Evolutionary conservation across 2,888 invertebrate species (phyloP), one percentile per base, ranked within the genome.

Genomic region (Abscondita cerata): DNA sequence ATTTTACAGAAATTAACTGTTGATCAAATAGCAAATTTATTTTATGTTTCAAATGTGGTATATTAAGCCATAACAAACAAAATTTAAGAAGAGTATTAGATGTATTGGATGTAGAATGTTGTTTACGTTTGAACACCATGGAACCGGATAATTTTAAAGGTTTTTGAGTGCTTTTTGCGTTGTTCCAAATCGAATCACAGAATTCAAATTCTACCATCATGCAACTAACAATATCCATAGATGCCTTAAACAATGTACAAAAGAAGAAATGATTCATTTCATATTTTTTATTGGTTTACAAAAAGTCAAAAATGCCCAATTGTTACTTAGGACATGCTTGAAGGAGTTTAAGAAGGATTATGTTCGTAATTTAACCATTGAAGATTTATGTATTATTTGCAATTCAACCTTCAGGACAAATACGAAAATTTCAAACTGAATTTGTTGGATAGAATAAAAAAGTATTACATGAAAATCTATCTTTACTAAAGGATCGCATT

Each of bases 341-440:
- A 67, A 69, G 52, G 48, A 59, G 3, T 65, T 81, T 12, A 65
- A 69, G 25, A 61, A 64, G 52, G 59, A 69, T 33, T 59, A 55
- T 55, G 57, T 72, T 8, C 61, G 76, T 16, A 59, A 66, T 18
- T 70, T 81, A 62, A 73, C 74, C 9, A 50, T 69, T 16, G 78
- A 79, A 67, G 80, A 81, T 57, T 62, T 81, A 15, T 77, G 79
- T 56, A 76, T 81, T 40, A 69, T 81, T 54, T 80, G 79, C 53
- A 78, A 78, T 70, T 71, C 81, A 2, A 72, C 76, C 4, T 81
- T 79, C 67, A 80, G 80, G 75, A 77, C 78, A 1, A 77, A 78
- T 57, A 78, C 77, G 40, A 78, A 74, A 72, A 76, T 80, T 19
- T 68, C 63, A 20, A 77, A 77, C 62, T 65, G 38, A 15, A 65